These are phyloP conservation scores for Caranx melampygus DNA, from an alignment of 2,113 vertebrate genomes.

Conservation along the genomic window DNA sequence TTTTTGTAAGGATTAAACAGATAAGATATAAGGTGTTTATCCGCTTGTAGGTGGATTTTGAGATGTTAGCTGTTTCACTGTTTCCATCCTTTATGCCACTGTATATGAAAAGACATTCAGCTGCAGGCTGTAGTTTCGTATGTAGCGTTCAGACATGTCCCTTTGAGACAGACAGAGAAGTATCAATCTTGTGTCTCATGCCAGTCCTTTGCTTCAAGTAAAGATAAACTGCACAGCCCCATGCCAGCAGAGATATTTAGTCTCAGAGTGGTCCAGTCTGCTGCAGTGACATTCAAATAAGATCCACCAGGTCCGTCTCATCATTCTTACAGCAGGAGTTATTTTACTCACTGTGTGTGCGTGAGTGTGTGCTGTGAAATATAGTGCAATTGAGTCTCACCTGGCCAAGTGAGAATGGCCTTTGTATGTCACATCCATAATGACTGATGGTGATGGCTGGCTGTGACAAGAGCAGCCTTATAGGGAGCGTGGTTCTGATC, in stretches of 20 bases:
- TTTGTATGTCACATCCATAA: constrained; percentile 62
- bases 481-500: background rate
- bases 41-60: background rate
- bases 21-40: background rate
- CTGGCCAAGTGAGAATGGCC: constrained; percentile 52
- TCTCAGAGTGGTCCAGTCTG: constrained; percentile 19
- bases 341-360: constrained; percentile 38
- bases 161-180: no score
- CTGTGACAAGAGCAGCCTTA: constrained; percentile 30
- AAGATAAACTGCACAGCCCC: background rate
- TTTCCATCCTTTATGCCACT: background rate
- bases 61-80: background rate
- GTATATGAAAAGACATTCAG: background rate
- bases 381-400: constrained; percentile 52
- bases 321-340: constrained; percentile 48
- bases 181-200: background rate
- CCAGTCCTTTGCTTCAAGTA: background rate
- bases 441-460: constrained; percentile 55
- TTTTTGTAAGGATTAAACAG: background rate
- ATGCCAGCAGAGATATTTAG: background rate
- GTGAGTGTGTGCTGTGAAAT: constrained; percentile 51
- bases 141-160: background rate
- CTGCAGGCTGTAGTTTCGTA: background rate
- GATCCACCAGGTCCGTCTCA: constrained; percentile 38
- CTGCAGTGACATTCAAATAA: constrained; percentile 44